Percentiles rank a stretch among this genome's conserved stretches.
Evolutionary conservation across 2,797 vertebrate genomes (phyloP).

Genomic region (Falco cherrug): DNA sequence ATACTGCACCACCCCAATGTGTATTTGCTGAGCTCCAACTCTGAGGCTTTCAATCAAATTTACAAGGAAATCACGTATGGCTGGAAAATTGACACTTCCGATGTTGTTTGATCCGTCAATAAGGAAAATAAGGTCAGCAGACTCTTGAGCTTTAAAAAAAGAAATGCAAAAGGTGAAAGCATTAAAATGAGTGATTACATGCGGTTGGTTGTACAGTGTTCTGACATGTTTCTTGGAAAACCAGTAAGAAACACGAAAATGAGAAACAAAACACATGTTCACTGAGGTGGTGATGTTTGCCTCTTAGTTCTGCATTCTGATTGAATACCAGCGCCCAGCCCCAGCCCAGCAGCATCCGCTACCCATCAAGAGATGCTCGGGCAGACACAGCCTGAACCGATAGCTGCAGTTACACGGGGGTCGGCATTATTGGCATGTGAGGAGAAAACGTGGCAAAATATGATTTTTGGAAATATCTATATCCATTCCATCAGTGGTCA

Average conservation of each 20-base stretch:
- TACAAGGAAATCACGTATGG: constrained; percentile 90
- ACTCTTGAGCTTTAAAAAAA: constrained; percentile 89
- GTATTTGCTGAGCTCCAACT: constrained; percentile 87
- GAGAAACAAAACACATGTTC: constrained; percentile 78
- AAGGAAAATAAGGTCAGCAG: constrained; percentile 98
- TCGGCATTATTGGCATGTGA: not conserved
- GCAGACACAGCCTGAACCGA: not conserved
- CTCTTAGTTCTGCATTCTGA: constrained; percentile 93
- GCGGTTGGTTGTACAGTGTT: constrained; percentile 77
- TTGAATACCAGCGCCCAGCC: constrained; percentile 82
- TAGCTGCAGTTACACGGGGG: not conserved
- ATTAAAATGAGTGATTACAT: constrained; percentile 87
- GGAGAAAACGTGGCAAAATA: not conserved
- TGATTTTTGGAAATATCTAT: not conserved
- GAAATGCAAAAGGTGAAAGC: constrained; percentile 91
- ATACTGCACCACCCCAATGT: constrained; percentile 92
- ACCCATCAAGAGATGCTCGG: not conserved
- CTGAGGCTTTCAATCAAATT: constrained; percentile 91
- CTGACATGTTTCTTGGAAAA: constrained; percentile 85
- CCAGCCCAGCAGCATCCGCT: not conserved
- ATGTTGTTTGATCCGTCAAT: constrained; percentile 99
- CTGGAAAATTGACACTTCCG: constrained; percentile 91
- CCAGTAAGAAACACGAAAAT: constrained; percentile 84
- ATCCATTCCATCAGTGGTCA: not conserved
- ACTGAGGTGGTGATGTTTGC: constrained; percentile 72